Base-by-base conservation (phyloP, 2,888 invertebrate genomes). In the Octonoba sinensis region DNA sequence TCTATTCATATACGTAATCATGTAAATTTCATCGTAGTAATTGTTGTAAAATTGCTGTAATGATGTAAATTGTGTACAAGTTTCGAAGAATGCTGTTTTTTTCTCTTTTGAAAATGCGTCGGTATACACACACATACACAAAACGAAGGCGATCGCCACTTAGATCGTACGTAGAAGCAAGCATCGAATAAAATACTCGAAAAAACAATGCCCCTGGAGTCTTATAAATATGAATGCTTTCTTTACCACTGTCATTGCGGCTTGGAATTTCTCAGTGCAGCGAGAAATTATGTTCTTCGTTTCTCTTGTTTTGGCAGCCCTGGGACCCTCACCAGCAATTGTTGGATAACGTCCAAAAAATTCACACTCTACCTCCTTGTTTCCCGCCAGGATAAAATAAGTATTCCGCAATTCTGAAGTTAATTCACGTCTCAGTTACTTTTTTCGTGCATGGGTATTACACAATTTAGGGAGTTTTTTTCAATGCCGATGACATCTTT, bases 171-270 rank as follows among this genome's bases (percentile, higher is more conserved):
- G 27, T 6, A 27, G 27, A 27, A 27, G 27, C 27, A 27, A 3
- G 3, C 27, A 27, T 27, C 27, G 27, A 3, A 27, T 27, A 27
- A 27, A 27, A 27, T 27, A 27, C 27, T 27, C 27, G 27, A 27
- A 27, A 27, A 75, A 49, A 59, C 47, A 49, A 46, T 65, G 46
- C 22, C 13, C 56, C 20, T n/a, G 13, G 15, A 8, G 22, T 49
- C 66, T 75, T 57, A 66, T 66, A 75, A 75, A 75, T 75, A 75
- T 75, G 74, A 65, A 75, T 75, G 66, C 49, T 51, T 49, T 65
- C 57, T 47, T 12, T 22, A 46, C 20, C 65, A 70, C 70, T 46
- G 47, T 72, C 60, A 49, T 47, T 22, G 16, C n/a, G 46, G 46
- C 57, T 59, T 49, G 71, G 51, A 72, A 72, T 72, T 72, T 64